These are phyloP conservation scores for Toxotes chatareus DNA, from an alignment of 2,113 vertebrate species.

Conservation along the genomic window DNA sequence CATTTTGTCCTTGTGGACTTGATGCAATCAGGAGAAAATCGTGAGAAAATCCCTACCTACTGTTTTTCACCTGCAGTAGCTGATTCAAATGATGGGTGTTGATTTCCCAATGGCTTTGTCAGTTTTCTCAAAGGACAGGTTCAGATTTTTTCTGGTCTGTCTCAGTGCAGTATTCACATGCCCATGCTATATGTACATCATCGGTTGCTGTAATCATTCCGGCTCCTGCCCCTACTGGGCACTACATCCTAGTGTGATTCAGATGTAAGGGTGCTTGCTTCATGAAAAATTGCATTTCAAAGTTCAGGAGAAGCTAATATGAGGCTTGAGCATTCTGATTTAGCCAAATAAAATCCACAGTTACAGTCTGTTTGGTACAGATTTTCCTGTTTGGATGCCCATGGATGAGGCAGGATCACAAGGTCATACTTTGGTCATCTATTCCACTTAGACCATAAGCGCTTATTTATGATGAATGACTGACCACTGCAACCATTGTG, in stretches of 20 bases:
- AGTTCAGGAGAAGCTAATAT: background rate
- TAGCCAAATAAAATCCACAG: background rate
- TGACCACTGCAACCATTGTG: background rate
- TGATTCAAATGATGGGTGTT: constrained; percentile 13
- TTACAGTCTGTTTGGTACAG: background rate
- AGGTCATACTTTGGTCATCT: background rate
- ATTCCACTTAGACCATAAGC: background rate
- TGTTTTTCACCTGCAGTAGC: constrained; percentile 24
- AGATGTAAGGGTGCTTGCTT: background rate
- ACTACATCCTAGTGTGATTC: background rate
- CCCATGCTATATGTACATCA: background rate
- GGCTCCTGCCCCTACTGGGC: background rate
- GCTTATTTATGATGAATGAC: background rate
- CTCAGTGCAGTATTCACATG: background rate
- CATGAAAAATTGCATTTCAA: background rate
- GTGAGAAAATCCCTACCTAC: background rate
- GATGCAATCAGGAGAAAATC: constrained; percentile 58
- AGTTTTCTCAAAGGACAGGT: constrained; percentile 13
- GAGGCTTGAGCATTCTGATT: background rate
- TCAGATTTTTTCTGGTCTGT: background rate
- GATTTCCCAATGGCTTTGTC: constrained; percentile 24
- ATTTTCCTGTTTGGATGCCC: background rate
- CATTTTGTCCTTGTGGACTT: constrained; percentile 26
- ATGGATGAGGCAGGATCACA: background rate
- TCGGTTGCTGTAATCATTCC: background rate